Conservation (phyloP, 2,888 invertebrate species). For the Synergus laeviventris region DNA sequence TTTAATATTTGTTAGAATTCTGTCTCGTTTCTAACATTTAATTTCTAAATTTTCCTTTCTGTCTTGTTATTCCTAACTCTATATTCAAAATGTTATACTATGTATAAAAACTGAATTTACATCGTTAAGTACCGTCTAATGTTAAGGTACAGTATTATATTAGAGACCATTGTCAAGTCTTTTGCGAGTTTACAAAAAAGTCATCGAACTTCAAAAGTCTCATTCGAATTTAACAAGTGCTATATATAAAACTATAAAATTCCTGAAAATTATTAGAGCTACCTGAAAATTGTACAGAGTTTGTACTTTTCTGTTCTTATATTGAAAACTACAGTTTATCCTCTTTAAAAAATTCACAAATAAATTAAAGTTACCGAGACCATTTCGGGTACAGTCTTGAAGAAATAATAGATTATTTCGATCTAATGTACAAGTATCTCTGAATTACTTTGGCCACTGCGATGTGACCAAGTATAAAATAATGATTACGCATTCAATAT, state of each 20-base stretch:
- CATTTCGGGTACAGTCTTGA: constrained; percentile 4
- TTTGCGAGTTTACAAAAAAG: background rate
- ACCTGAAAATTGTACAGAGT: constrained; percentile 5
- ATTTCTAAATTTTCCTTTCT: background rate
- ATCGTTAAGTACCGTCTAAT: constrained; percentile 30
- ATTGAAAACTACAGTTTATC: background rate
- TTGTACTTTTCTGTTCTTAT: constrained; percentile 23
- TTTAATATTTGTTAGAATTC: background rate
- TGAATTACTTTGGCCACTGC: background rate
- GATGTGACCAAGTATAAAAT: background rate
- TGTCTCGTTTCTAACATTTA: background rate
- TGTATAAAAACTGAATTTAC: constrained; percentile 24
- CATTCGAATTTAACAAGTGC: background rate
- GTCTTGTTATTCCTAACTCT: background rate
- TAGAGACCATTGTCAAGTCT: background rate
- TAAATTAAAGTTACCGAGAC: background rate
- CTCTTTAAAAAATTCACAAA: background rate
- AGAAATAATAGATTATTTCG: constrained; percentile 20
- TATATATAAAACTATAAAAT: constrained; percentile 17
- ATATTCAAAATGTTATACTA: constrained; percentile 11
- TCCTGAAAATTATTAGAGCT: constrained; percentile 14
- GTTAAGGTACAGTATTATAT: background rate
- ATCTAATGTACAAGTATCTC: constrained; percentile 17
- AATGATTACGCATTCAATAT: background rate
- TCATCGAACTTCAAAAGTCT: background rate